Evolutionary conservation across 2,113 vertebrate genomes (phyloP), one percentile per base, ranked within the genome.

Genomic region (Equus quagga): DNA sequence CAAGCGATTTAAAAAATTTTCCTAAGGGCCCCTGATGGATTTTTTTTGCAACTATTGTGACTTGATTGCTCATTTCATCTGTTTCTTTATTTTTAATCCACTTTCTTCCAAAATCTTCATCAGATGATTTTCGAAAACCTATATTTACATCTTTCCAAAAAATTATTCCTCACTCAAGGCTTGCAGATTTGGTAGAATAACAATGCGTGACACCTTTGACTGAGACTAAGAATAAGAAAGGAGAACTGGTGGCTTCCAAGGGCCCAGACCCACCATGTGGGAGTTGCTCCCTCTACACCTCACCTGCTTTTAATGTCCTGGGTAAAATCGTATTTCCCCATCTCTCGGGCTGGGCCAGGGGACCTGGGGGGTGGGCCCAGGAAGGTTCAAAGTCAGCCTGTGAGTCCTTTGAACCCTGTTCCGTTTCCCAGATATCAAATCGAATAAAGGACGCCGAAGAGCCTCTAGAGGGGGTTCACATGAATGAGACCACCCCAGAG

Each of bases 291-390:
- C 0, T 41, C 28, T 62, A 7, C 13, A 36, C 41, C 14, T 64
- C 54, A 49, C 9, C 56, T 23, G 2, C 69, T 64, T 76, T 19
- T 6, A 56, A 54, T 2, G 2, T 0, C 6, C 49, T 33, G 6
- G 17, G n/a, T 31, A 1, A 60, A 65, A n/a, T 36, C 12, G 0
- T 7, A 18, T 41, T 51, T n/a, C 79, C 44, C 31, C 5, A 2
- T 46, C 64, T 54, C 41, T 67, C n/a, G 23, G 75, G 8, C 18
- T 2, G 21, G 28, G 12, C 19, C 36, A 8, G 31, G 65, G 58
- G 67, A 7, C 51, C 13, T 15, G 58, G 23, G 23, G 8, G 1
- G 49, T 11, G 8, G 3, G 0, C 9, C n/a, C 18, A 1, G 28
- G 46, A 26, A 89, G 36, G 18, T 4, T 58, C 62, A n/a, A 3